phyloP scores from a whole-genome alignment of 2,113 vertebrate genomes.

The Cyanoderma ruficeps region DNA sequence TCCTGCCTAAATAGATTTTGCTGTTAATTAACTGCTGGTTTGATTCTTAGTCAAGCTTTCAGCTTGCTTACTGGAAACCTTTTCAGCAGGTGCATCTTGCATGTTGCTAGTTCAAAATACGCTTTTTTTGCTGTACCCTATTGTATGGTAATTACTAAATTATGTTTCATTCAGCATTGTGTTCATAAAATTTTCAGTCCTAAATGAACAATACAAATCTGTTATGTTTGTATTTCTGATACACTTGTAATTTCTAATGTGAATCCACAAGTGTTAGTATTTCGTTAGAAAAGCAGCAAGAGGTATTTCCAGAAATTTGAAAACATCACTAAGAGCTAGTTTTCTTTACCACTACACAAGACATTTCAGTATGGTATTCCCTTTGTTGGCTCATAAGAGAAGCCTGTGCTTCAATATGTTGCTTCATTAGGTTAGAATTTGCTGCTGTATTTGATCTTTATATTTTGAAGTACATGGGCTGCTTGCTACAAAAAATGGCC shows the following conservation, averaged over 20 bases:
- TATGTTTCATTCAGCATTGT: background rate
- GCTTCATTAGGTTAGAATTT: conserved; percentile 30
- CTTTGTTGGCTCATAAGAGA: conserved; percentile 17
- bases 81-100: background rate
- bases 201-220: background rate
- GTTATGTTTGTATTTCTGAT: background rate
- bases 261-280: background rate
- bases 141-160: background rate
- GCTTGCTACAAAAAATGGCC: background rate
- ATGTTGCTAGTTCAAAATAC: background rate
- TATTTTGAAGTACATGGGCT: background rate
- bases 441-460: conserved; percentile 24
- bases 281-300: background rate
- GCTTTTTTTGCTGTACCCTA: background rate
- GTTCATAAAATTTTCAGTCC: background rate
- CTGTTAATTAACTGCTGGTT: background rate
- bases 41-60: background rate
- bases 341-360: background rate
- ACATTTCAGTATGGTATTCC: background rate
- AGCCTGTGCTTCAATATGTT: conserved; percentile 17
- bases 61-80: background rate
- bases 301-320: background rate
- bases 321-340: background rate
- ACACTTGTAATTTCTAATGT: background rate
- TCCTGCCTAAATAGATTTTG: background rate